These are phyloP conservation scores for Rhodinocichla rosea DNA, from an alignment of 2,113 vertebrate genomes.

Conservation along the genomic window DNA sequence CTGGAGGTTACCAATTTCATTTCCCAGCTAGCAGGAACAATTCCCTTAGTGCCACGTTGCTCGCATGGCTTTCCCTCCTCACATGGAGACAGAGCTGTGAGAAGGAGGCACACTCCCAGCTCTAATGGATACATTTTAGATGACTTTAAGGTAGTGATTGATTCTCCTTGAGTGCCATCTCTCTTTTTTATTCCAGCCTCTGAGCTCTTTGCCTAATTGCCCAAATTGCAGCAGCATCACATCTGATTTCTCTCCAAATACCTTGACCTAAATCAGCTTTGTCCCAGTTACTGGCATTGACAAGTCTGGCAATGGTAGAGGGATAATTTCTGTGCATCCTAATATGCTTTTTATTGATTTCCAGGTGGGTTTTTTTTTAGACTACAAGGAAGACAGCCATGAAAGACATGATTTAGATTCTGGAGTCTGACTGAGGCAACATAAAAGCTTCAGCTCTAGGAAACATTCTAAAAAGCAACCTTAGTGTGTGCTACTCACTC, in stretches of 20 bases:
- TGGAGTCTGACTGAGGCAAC: neutral
- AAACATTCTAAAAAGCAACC: neutral
- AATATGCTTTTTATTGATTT: conserved; percentile 3
- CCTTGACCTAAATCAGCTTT: conserved; percentile 13
- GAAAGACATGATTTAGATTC: neutral
- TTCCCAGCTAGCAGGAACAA: neutral
- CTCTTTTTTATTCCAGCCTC: neutral
- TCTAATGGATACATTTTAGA: neutral
- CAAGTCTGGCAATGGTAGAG: neutral
- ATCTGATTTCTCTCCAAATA: conserved; percentile 9
- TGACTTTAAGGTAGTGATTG: neutral
- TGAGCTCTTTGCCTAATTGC: neutral
- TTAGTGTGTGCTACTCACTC: neutral
- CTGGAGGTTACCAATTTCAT: neutral
- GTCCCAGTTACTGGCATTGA: neutral
- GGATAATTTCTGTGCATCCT: neutral
- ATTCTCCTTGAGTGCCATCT: neutral
- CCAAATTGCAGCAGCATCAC: neutral
- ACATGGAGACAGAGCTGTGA: neutral
- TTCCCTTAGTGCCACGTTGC: neutral
- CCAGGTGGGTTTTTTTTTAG: neutral
- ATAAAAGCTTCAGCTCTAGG: neutral
- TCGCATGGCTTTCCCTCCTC: neutral
- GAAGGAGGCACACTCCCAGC: neutral
- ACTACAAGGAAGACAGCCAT: neutral